Evolutionary conservation across 2,113 vertebrate species (phyloP).

Genomic region (Prunella himalayana): DNA sequence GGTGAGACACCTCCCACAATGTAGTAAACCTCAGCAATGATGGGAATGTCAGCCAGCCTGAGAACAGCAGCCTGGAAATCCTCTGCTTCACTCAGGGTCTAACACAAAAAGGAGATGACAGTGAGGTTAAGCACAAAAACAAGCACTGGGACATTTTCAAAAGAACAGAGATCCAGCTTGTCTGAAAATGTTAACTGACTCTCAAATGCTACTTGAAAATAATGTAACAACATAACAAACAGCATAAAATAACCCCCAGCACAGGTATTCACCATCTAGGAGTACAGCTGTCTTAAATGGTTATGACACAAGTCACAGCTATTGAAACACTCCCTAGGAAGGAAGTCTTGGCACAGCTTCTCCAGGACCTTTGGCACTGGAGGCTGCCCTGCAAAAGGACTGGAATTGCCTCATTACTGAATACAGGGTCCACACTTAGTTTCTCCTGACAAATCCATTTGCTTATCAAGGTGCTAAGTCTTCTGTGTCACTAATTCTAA

Average conservation of each 20-base stretch:
- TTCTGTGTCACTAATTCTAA: background rate
- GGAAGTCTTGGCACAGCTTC: background rate
- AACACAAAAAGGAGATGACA: background rate
- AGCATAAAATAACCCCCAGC: background rate
- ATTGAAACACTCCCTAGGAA: background rate
- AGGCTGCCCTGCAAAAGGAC: background rate
- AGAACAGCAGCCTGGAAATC: constrained; percentile 82
- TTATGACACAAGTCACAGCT: background rate
- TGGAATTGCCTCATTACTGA: background rate
- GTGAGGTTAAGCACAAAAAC: background rate
- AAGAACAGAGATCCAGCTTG: background rate
- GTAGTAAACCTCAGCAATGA: constrained; percentile 90
- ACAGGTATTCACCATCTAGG: too few relatives aligned
- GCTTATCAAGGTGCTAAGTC: background rate
- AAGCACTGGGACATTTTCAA: background rate
- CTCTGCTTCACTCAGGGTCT: constrained; percentile 75
- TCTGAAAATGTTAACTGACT: background rate
- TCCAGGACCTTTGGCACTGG: background rate
- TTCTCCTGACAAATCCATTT: background rate
- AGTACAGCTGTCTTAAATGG: background rate
- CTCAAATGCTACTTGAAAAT: background rate
- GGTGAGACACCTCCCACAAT: constrained; percentile 81
- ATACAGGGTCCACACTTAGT: background rate
- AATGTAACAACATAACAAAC: accelerated
- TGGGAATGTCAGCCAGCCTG: constrained; percentile 79